Conservation (phyloP, 2,888 invertebrate species). For the Pelosia muscerda region DNA sequence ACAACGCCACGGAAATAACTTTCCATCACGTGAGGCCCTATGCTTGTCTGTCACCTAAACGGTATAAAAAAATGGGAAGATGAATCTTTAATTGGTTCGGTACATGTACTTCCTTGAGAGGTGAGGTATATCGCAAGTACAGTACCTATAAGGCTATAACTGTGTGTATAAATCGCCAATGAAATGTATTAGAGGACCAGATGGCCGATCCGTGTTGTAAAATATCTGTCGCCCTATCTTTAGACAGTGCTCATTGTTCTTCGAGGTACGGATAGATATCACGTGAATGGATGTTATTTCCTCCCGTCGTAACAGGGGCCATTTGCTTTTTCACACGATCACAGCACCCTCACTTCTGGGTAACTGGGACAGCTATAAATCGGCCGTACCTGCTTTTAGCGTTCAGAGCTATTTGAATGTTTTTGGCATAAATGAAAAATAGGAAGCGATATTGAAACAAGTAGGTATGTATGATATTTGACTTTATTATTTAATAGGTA, state of each 20-base stretch:
- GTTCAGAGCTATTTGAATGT: slow-evolving; percentile 22
- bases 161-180: slow-evolving; percentile 12
- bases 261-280: slow-evolving; percentile 52
- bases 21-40: too few species aligned
- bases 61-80: too few species aligned
- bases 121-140: too few species aligned
- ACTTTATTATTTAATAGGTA: neutral
- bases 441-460: neutral
- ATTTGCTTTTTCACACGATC: slow-evolving; percentile 60
- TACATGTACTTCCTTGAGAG: slow-evolving; percentile 1
- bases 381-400: slow-evolving; percentile 46
- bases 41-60: too few species aligned
- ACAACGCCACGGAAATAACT: too few species aligned
- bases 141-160: neutral
- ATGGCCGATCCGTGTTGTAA: slow-evolving; percentile 31
- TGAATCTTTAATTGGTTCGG: neutral
- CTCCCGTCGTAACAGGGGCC: slow-evolving; percentile 53
- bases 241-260: slow-evolving; percentile 59
- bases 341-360: slow-evolving; percentile 49
- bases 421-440: slow-evolving; percentile 16
- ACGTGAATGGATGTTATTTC: slow-evolving; percentile 62
- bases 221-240: slow-evolving; percentile 42
- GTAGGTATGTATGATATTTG: neutral
- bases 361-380: slow-evolving; percentile 65
- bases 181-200: slow-evolving; percentile 20